Conservation (phyloP, 2,113 vertebrate species). For the Ellobius talpinus region DNA sequence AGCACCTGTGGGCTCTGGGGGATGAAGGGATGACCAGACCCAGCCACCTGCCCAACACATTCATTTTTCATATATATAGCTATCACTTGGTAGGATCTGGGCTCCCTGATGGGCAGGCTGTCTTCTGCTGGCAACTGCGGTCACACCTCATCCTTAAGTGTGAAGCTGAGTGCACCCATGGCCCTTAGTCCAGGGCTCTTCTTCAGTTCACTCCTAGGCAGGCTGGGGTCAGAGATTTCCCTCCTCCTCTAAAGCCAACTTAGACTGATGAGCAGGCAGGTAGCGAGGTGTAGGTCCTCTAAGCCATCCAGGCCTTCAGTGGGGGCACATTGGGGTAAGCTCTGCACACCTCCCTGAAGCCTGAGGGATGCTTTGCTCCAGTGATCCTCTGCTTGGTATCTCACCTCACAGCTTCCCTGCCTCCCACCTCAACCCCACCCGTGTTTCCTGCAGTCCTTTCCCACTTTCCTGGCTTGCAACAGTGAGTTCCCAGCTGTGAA, state of each 20-base stretch:
- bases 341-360: fast-evolving
- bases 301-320: neutral
- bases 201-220: neutral
- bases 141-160: neutral
- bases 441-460: neutral
- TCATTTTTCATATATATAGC: neutral
- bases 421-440: neutral
- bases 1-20: fast-evolving
- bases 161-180: neutral
- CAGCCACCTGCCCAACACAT: neutral
- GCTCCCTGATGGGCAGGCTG: neutral
- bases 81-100: neutral
- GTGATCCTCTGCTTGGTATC: neutral
- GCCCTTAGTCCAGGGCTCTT: neutral
- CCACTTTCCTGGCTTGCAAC: neutral
- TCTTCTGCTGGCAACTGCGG: neutral
- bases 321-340: fast-evolving
- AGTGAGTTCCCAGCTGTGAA: neutral
- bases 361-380: fast-evolving
- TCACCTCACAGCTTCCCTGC: fast-evolving
- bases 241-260: neutral
- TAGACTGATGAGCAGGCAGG: neutral
- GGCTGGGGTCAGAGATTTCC: neutral
- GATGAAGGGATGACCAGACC: neutral
- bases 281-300: no score